Base-by-base conservation (phyloP, 2,888 invertebrate genomes). In the Baronia brevicornis region DNA sequence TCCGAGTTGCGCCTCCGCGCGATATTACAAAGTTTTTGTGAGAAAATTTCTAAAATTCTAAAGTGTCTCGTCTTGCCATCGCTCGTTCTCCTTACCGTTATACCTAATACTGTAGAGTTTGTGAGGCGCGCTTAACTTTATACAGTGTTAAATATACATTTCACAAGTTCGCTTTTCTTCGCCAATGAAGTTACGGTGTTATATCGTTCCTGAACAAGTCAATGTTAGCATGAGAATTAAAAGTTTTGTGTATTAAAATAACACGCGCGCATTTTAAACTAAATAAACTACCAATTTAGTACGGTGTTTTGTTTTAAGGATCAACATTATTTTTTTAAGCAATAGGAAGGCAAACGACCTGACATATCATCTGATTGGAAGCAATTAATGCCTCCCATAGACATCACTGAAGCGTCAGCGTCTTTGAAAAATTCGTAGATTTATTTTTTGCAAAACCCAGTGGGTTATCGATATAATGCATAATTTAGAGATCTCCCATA, bases 61-160 rank as follows among this genome's bases (percentile, higher is more conserved):
- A 74, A 79, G 68, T 67, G 73, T 66, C 60, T 55, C 64, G 60
- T 44, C 53, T 60, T 54, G 36, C 54, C 57, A 48, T 53, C 54
- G 54, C 57, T 57, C 50, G 52, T 48, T 56, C 48, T 39, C 46
- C 38, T 36, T 33, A 32, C 52, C 56, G 60, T 66, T 69, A 67
- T 72, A 60, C 66, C 59, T 63, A 60, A 62, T 63, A 61, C 65
- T 57, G 51, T 43, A 33, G 67, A 73, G 68, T 74, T 75, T 67
- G 58, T 55, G 46, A 68, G 57, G 53, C 61, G 54, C 60, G 69
- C 59, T 72, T 67, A 75, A 74, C 74, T 80, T 75, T 62, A 68
- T 60, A 67, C 61, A 60, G 66, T 65, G 70, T 79, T 73, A 78
- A 77, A 77, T 75, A 77, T 75, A 75, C 74, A 79, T 78, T 78